Evolutionary conservation across 2,888 invertebrate species (phyloP), one percentile per base, ranked within the genome.

Genomic region (Ptychoptera albimana): DNA sequence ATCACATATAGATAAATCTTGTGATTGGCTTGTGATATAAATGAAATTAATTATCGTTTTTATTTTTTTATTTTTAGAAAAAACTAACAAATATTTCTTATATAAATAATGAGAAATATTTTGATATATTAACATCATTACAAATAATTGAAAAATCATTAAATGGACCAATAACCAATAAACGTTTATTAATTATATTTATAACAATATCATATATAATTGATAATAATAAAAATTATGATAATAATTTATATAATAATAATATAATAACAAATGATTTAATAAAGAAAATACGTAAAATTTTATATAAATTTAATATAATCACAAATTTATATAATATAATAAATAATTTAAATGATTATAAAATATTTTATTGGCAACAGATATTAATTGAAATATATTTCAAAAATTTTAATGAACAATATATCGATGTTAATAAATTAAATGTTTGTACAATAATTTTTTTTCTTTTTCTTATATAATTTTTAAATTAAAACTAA

Each of bases 301-400:
- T n/a, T n/a, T n/a, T n/a, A n/a, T n/a, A n/a, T n/a, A n/a, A n/a
- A n/a, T n/a, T n/a, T n/a, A n/a, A n/a, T n/a, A n/a, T n/a, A n/a
- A n/a, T n/a, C 7, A 23, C 4, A 23, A 23, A 23, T 23, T 23
- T 23, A 5, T 23, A 23, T 23, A 23, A 23, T 5, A 23, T 5
- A 23, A 5, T 23, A 5, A 5, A 3, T 7, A 23, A 23, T 23
- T 5, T 23, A 23, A 23, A 23, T 23, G 23, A 23, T 5, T 23
- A 23, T 23, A 23, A 23, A 23, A 23, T 23, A 23, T 64, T 91
- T 43, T 77, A 82, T 58, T 87, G 84, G 79, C 87, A 91, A 64
- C 75, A 81, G 56, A 75, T 79, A 50, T 69, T 87, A 43, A 68
- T 87, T 43, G 79, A 81, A 1, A 74, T 82, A 41, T 85, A 87